A percentile compares a stretch with the other conserved stretches of the same genome.
Conservation (phyloP, 53 echinoderm and acorn worm genomes). For the Holothuria leucospilota region DNA sequence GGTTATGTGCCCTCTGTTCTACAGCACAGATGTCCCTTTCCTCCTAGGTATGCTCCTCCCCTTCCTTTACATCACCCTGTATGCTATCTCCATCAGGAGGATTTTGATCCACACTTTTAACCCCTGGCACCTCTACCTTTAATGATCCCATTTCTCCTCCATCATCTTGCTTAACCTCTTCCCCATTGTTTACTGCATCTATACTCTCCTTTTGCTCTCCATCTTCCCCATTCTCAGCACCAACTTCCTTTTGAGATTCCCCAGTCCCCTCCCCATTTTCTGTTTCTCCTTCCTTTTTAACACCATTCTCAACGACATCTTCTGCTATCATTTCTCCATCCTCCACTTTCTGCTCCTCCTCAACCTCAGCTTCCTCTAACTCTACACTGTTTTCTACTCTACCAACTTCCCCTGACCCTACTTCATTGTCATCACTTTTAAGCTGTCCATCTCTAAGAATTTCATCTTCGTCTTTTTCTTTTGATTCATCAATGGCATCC, state of each 20-base stretch:
- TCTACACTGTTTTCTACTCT: background rate
- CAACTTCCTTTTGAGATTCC: background rate
- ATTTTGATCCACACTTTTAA: background rate
- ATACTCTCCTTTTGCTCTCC: background rate
- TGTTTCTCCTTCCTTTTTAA: background rate
- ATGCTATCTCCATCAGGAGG: background rate
- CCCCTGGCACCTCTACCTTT: background rate
- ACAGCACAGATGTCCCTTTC: background rate
- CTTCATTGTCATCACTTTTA: background rate
- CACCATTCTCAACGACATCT: background rate
- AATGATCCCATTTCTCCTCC: background rate
- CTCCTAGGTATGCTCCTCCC: background rate
- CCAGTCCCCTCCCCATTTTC: background rate
- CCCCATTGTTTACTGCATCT: background rate
- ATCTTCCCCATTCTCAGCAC: slow-evolving; percentile 1
- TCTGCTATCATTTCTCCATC: background rate
- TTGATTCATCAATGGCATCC: slow-evolving; percentile 15
- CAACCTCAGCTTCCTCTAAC: background rate
- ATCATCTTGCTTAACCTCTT: background rate
- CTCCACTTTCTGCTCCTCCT: background rate
- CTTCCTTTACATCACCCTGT: background rate
- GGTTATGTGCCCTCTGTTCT: background rate
- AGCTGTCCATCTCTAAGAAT: background rate
- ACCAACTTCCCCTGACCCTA: background rate
- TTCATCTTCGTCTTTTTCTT: background rate